Evolutionary conservation across 2,888 invertebrate species (phyloP), one percentile per base, ranked within the genome.

Genomic region (Buathra laborator): DNA sequence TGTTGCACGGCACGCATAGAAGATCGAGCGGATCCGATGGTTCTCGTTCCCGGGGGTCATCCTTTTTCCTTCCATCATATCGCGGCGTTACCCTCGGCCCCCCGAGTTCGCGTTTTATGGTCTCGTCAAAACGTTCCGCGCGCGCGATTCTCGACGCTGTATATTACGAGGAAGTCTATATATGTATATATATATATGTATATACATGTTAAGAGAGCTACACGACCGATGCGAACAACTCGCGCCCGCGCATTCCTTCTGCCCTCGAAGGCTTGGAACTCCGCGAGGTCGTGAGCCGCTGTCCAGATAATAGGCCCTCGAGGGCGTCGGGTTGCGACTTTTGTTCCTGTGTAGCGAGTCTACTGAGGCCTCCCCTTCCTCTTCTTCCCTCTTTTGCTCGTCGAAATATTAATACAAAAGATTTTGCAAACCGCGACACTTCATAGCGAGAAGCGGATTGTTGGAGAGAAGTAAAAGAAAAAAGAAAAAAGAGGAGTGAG

Each of bases 81-180:
- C 56, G 56, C 71, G 10, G 43, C 48, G 43, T 59, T 68, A 64
- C 51, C 68, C 86, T 88, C 88, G 88, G 89, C 43, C 89, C 88
- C 89, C 88, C 9, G 37, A 37, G 89, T 88, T 90, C 87, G 90
- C 84, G 90, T 92, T 92, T 92, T 92, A 92, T 91, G 92, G 90
- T 91, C 90, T 91, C 92, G 91, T 92, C 90, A 92, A 92, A 92
- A 91, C 89, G 91, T 89, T 92, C 88, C 88, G 90, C 77, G 81
- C 80, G 81, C 84, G 84, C 90, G 90, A 91, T 92, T 91, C 91
- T 89, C 85, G 77, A 72, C 87, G 90, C 91, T 91, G 92, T 91
- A 84, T 84, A 84, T 84, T 81, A 81, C 44, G 29, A 37, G 37
- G 53, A 24, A 72, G 62, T 78, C 16, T 51, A 37, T 37, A 37